A percentile compares a stretch with the other conserved stretches of the same genome.
Conservation (phyloP, 2,113 vertebrate genomes). For the Polypterus senegalus region DNA sequence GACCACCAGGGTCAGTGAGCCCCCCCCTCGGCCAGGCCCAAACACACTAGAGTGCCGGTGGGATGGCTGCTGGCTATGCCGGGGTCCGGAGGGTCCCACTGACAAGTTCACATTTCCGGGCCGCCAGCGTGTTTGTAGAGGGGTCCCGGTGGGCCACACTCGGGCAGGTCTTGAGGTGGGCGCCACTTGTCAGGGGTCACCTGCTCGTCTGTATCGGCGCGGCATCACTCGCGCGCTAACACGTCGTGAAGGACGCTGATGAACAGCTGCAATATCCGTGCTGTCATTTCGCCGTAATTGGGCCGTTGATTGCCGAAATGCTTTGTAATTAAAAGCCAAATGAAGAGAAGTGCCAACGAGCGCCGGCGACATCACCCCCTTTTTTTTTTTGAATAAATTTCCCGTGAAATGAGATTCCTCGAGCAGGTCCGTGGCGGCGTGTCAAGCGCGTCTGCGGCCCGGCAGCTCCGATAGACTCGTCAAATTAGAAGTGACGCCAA, state of each 20-base stretch:
- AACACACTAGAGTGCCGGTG: no score
- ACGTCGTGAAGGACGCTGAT: background rate
- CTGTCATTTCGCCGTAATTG: slow-evolving; percentile 24
- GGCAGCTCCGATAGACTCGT: slow-evolving; percentile 13
- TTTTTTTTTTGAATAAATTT: slow-evolving; percentile 34
- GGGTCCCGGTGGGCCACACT: no score
- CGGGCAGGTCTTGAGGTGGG: no score
- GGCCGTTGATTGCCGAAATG: slow-evolving; percentile 22
- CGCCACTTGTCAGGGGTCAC: no score
- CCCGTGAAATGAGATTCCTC: slow-evolving; percentile 40
- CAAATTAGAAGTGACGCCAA: slow-evolving; percentile 1
- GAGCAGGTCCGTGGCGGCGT: slow-evolving; percentile 15
- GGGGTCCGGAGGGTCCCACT: no score
- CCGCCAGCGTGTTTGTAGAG: no score
- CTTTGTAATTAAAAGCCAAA: slow-evolving; percentile 34
- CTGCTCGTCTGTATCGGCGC: no score
- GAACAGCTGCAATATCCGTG: slow-evolving; percentile 22
- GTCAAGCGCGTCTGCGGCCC: slow-evolving; percentile 2
- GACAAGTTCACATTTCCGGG: no score
- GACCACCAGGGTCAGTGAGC: no score
- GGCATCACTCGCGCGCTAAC: no score
- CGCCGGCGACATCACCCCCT: slow-evolving; percentile 6
- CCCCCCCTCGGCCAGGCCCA: no score
- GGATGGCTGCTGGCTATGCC: no score
- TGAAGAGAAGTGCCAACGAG: slow-evolving; percentile 23